Conservation (phyloP, 2,888 invertebrate genomes). For the Ecliptopera silaceata region DNA sequence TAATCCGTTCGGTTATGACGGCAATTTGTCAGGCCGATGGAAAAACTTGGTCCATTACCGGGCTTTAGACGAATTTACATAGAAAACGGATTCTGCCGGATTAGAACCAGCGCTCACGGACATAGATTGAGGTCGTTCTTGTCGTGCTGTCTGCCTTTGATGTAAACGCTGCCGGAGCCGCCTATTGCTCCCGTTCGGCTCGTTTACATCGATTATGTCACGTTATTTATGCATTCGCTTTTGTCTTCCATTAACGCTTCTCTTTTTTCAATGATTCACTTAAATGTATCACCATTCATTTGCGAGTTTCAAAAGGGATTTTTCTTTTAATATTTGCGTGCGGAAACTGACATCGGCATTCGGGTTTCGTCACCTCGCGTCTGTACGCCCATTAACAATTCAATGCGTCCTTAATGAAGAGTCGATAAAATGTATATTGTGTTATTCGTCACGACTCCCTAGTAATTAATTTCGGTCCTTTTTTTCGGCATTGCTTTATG, state of each 20-base stretch:
- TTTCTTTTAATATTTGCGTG: constrained; percentile 37
- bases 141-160: constrained; percentile 3
- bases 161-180: constrained; percentile 28
- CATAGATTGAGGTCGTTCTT: background rate
- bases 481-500: constrained; percentile 72
- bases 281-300: constrained; percentile 57
- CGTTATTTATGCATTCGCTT: constrained; percentile 76
- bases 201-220: constrained; percentile 73
- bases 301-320: constrained; percentile 50
- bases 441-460: constrained; percentile 68
- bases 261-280: constrained; percentile 67
- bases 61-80: constrained; percentile 40
- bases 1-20: constrained; percentile 82
- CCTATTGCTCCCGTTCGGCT: constrained; percentile 53
- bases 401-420: constrained; percentile 78
- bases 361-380: constrained; percentile 71
- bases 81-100: background rate
- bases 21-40: constrained; percentile 81
- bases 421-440: constrained; percentile 79
- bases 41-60: constrained; percentile 80
- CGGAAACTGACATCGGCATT: constrained; percentile 67
- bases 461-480: constrained; percentile 72
- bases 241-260: constrained; percentile 77
- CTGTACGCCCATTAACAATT: constrained; percentile 75
- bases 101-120: background rate